phyloP scores from a whole-genome alignment of 2,797 vertebrate species.

The Neosalanx taihuensis region DNA sequence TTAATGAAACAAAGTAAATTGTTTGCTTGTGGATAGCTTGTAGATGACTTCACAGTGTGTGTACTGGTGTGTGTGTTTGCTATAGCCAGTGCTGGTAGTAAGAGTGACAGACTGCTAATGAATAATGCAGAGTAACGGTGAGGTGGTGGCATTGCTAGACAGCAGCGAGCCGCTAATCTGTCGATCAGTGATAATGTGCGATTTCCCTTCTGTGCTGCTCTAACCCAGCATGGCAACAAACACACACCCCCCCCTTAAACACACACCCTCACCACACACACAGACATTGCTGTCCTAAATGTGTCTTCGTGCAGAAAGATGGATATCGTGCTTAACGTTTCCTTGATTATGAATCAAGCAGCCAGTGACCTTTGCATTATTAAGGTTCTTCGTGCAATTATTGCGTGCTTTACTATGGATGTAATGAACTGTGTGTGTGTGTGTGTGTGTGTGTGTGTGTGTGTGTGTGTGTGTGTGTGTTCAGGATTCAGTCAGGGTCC shows the following conservation, averaged over 20 bases:
- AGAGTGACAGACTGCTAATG: slow-evolving; percentile 66
- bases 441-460: slow-evolving; percentile 10
- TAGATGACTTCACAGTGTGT: neutral
- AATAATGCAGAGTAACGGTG: slow-evolving; percentile 80
- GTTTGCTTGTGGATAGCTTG: neutral
- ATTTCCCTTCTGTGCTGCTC: slow-evolving; percentile 65
- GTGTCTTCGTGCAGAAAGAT: neutral
- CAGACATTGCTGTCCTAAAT: neutral
- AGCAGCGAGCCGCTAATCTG: slow-evolving; percentile 68
- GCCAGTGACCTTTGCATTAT: neutral
- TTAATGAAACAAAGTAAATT: neutral
- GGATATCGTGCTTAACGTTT: neutral
- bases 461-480: slow-evolving; percentile 55
- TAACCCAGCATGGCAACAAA: slow-evolving; percentile 64
- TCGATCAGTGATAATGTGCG: slow-evolving; percentile 68
- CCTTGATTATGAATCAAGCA: neutral
- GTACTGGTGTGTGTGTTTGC: slow-evolving; percentile 8
- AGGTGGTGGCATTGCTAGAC: slow-evolving; percentile 76
- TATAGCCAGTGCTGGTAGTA: neutral
- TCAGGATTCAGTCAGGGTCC: slow-evolving; percentile 94
- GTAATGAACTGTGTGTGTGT: slow-evolving; percentile 4
- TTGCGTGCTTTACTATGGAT: neutral
- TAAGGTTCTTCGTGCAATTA: neutral
- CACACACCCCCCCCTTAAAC: slow-evolving; percentile 2
- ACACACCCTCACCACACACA: too few relatives aligned